A percentile compares a stretch with the other conserved stretches of the same genome.
Evolutionary conservation across 2,113 vertebrate species (phyloP).

Genomic region (Centropristis striata): DNA sequence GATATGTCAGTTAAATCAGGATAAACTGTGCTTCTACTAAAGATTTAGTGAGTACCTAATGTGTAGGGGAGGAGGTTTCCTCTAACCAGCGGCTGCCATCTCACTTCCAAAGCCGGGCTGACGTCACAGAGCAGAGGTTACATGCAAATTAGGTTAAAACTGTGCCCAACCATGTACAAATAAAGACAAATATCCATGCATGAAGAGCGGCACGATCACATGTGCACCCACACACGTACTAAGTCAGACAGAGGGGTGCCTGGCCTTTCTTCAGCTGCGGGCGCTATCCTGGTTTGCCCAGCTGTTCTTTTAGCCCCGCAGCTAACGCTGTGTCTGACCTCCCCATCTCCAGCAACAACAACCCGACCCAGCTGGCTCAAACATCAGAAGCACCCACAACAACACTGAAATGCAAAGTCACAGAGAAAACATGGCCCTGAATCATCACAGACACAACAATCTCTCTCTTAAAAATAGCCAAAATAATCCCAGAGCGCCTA

Average conservation of each 20-base stretch:
- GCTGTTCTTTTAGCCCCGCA: slow-evolving; percentile 73
- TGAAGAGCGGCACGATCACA: slow-evolving; percentile 23
- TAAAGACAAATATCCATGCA: slow-evolving; percentile 52
- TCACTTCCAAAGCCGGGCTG: slow-evolving; percentile 5
- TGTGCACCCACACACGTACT: slow-evolving; percentile 25
- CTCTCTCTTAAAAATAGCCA: slow-evolving; percentile 5
- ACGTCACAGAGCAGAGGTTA: slow-evolving; percentile 42
- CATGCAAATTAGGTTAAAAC: slow-evolving; percentile 45
- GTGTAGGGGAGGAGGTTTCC: slow-evolving; percentile 16
- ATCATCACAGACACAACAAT: slow-evolving; percentile 41
- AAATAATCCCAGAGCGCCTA: slow-evolving; percentile 16
- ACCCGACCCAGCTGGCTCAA: slow-evolving; percentile 69
- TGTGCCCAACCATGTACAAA: slow-evolving; percentile 40
- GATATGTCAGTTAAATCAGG: slow-evolving; percentile 30
- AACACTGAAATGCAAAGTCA: slow-evolving; percentile 46
- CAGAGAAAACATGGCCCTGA: slow-evolving; percentile 48
- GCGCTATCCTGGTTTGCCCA: slow-evolving; percentile 55
- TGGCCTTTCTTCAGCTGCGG: slow-evolving; percentile 62
- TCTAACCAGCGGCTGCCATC: slow-evolving; percentile 37
- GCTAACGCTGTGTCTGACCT: slow-evolving; percentile 68
- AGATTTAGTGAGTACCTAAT: slow-evolving; percentile 38
- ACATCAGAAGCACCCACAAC: slow-evolving; percentile 54
- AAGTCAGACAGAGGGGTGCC: slow-evolving; percentile 39
- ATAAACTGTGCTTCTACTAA: neutral
- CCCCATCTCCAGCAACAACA: slow-evolving; percentile 62